Conservation (phyloP, 1,140 invertebrate genomes). For the Berghia stephanieae region DNA sequence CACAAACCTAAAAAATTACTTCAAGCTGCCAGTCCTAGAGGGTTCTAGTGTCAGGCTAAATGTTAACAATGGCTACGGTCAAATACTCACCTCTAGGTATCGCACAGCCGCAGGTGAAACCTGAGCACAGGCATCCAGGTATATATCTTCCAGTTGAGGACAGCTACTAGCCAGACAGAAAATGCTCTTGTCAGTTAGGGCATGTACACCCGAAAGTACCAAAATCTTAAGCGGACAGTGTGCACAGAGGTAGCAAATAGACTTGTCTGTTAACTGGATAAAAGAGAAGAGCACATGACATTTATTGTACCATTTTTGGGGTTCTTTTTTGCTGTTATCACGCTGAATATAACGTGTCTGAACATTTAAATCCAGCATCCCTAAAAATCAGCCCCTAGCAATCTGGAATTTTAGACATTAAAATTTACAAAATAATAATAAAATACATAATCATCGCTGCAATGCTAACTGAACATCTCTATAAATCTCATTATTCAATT, state of each 20-base stretch:
- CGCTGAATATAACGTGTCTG: background rate
- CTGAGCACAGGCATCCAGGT: slow-evolving; percentile 60
- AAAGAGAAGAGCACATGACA: background rate
- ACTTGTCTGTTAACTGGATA: slow-evolving; percentile 57
- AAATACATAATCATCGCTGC: background rate
- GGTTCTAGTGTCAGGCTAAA: background rate
- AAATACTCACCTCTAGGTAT: slow-evolving; percentile 54
- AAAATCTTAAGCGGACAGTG: slow-evolving; percentile 49
- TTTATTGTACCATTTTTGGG: too few relatives aligned
- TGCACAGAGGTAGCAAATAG: slow-evolving; percentile 52
- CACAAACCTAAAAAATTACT: too few relatives aligned
- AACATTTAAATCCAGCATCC: background rate
- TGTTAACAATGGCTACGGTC: background rate
- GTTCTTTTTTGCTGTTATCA: background rate
- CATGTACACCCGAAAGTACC: slow-evolving; percentile 55
- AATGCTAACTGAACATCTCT: too few relatives aligned
- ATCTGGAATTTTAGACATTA: background rate
- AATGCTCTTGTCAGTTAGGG: slow-evolving; percentile 60
- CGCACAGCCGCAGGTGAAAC: slow-evolving; percentile 52
- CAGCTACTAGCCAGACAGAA: slow-evolving; percentile 61
- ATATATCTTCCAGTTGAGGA: slow-evolving; percentile 57
- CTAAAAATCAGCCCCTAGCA: background rate
- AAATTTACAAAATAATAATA: background rate
- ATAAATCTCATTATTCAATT: too few relatives aligned
- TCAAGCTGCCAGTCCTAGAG: background rate